Evolutionary conservation across 1,140 invertebrate genomes (phyloP), one percentile per base, ranked within the genome.

Genomic region (Aphaenogaster rudis): DNA sequence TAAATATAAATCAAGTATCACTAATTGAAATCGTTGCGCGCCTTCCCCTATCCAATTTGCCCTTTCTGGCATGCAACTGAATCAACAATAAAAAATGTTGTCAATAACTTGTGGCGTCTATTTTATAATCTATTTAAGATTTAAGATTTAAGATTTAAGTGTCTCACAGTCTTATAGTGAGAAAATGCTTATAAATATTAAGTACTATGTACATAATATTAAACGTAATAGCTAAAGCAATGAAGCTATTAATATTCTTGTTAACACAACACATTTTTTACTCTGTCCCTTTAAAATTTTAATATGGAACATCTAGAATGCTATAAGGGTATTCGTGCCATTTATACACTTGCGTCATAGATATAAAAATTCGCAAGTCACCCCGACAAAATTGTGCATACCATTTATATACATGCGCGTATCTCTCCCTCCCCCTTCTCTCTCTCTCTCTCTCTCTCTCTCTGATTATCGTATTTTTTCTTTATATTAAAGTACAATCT

Each of bases 311-410:
- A 45, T 48, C 33, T 17, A 50, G 4, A 64, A 33, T 21, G 13
- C 21, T 28, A n/a, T n/a, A 57, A 81, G 33, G 39, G 28, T 45
- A 50, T 15, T 39, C 17, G 15, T 82, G 42, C 42, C 28, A 61
- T 59, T 82, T 59, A 74, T n/a, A 45, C 39, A 36, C 52, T 59
- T 81, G 50, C 50, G 39, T 45, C 50, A 57, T 57, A 57, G 36
- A 81, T 54, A 21, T 48, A 57, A 81, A 81, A 81, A 59, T 82
- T 81, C 36, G 39, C 64, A 42, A 72, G 66, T 72, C 15, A 82
- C 6, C 13, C 36, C 52, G 21, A 13, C 39, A 72, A 57, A 72
- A 82, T 72, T 72, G 42, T 71, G 33, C 36, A 42, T 71, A 39
- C 39, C 45, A 59, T 72, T 82, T 45, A 82, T 72, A 28, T n/a